These are phyloP conservation scores for Schizothorax lantsangensis DNA, from an alignment of 2,797 vertebrate species.

Conservation along the genomic window DNA sequence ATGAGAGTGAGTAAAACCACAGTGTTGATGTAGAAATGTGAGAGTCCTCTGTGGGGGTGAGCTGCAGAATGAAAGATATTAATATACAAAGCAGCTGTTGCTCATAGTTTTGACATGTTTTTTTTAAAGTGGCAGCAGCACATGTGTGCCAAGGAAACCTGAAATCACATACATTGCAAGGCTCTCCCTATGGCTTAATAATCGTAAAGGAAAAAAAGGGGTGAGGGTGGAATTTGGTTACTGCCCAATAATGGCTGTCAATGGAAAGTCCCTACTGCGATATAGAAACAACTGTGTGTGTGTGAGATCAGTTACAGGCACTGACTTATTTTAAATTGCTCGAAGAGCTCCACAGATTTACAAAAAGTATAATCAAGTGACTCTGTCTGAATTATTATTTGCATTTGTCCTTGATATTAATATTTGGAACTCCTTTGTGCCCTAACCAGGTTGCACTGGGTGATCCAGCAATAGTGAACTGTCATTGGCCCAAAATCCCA, in stretches of 20 bases:
- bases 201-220: not conserved
- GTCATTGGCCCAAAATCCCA: not conserved
- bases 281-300: not conserved
- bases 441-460: not conserved
- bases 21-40: conserved; percentile 58
- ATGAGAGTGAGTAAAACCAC: conserved; percentile 48
- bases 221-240: not conserved
- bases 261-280: not conserved
- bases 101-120: not conserved
- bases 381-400: not conserved
- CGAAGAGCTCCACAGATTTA: not conserved
- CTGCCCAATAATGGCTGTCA: not conserved
- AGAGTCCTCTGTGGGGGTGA: conserved; percentile 42
- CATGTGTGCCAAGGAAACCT: not conserved
- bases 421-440: not conserved
- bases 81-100: conserved; percentile 15
- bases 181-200: not conserved
- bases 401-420: not conserved
- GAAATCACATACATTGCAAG: not conserved
- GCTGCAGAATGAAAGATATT: conserved; percentile 16
- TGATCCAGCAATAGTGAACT: not conserved
- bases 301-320: not conserved
- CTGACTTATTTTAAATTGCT: not conserved
- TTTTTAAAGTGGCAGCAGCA: not conserved
- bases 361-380: not conserved